phyloP scores from a whole-genome alignment of 2,888 invertebrate species.

The Lutraria lutraria region DNA sequence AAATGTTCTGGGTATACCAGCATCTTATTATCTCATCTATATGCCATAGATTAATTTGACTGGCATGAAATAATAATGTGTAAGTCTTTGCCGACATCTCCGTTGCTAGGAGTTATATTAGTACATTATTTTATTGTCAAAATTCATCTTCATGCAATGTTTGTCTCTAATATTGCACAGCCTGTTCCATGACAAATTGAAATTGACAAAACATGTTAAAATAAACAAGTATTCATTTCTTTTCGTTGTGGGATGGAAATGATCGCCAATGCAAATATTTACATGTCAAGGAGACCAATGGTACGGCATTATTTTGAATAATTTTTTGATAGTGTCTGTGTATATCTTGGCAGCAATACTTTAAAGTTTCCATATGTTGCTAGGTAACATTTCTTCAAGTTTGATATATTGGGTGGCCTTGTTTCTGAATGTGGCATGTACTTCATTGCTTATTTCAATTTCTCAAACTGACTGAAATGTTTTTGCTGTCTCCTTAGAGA shows the following conservation, averaged over 20 bases:
- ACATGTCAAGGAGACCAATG: background rate
- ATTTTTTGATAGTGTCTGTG: background rate
- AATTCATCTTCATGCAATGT: background rate
- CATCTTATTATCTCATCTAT: background rate
- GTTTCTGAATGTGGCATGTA: too few relatives aligned
- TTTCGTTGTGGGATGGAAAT: background rate
- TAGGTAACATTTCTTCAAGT: background rate
- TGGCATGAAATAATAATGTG: background rate
- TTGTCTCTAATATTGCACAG: background rate
- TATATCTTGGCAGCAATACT: background rate
- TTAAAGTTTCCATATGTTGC: background rate
- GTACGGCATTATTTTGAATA: background rate
- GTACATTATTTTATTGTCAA: background rate
- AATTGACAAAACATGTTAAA: constrained; percentile 16
- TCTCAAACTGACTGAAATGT: too few relatives aligned
- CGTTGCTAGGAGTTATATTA: background rate
- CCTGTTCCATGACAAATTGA: background rate
- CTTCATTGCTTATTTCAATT: too few relatives aligned
- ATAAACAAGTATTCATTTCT: background rate
- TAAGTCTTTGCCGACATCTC: background rate
- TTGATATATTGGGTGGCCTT: background rate
- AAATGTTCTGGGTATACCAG: too few relatives aligned
- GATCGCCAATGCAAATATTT: background rate
- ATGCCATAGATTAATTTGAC: background rate
- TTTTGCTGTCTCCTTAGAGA: too few relatives aligned